These are phyloP conservation scores for Brienomyrus longianalis DNA, from an alignment of 2,113 vertebrate genomes.

Conservation along the genomic window DNA sequence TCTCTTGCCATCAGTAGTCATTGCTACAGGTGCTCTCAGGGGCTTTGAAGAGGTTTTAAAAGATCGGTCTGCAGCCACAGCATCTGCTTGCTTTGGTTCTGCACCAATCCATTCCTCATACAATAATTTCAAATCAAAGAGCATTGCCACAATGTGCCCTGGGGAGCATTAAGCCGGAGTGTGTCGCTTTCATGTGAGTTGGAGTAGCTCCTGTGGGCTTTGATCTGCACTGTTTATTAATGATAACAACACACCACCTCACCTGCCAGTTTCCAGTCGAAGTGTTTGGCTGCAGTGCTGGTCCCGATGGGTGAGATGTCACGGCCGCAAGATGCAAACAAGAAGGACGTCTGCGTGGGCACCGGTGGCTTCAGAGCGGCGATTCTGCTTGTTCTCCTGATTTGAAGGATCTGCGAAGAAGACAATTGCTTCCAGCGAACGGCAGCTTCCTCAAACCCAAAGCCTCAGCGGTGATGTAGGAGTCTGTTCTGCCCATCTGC, in stretches of 20 bases:
- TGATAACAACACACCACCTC: conserved; percentile 56
- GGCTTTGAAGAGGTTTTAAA: conserved; percentile 69
- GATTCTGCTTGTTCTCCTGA: background rate
- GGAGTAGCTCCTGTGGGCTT: conserved; percentile 61
- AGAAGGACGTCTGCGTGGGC: background rate
- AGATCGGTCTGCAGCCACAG: conserved; percentile 53
- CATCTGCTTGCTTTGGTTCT: conserved; percentile 46
- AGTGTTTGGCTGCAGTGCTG: too few relatives aligned
- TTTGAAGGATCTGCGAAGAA: background rate
- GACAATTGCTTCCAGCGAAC: background rate
- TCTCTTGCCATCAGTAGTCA: background rate
- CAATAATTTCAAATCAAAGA: conserved; percentile 70
- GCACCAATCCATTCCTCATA: conserved; percentile 70
- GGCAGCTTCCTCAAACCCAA: background rate
- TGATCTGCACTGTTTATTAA: conserved; percentile 70
- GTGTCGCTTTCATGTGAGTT: conserved; percentile 68
- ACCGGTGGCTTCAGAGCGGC: background rate
- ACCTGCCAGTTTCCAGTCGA: conserved; percentile 30
- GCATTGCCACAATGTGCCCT: conserved; percentile 61
- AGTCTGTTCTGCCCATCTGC: conserved; percentile 13
- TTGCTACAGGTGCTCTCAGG: background rate
- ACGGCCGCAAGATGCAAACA: background rate
- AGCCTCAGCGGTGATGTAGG: background rate
- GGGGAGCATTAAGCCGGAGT: conserved; percentile 71
- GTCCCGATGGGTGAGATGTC: background rate